Evolutionary conservation across 2,113 vertebrate species (phyloP), one percentile per base, ranked within the genome.

Genomic region (Mus spicilegus): DNA sequence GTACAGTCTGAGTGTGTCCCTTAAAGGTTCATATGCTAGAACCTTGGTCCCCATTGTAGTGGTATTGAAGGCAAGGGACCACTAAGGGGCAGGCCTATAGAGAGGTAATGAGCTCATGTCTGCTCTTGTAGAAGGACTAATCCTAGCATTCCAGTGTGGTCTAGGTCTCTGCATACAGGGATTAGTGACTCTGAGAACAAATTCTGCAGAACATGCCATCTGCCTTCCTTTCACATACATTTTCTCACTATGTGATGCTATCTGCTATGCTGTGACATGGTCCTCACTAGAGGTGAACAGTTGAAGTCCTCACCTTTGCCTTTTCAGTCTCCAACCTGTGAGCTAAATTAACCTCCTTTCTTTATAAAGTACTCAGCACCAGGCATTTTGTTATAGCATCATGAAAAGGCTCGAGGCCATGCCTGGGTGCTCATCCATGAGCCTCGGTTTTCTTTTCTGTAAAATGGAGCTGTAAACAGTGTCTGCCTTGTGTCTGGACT

Each of bases 381-480:
- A 65, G 77, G 19, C 33, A 63, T 82, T 82, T 73, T 81, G 42
- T 22, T 30, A 63, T 3, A 39, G 54, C 56, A 73, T 54, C 36
- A 42, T 10, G 30, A 8, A 90, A 76, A 56, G 13, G n/a, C 76
- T 22, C 17, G 33, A 54, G 67, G 56, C 24, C 85, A 13, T n/a
- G n/a, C 19, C 49, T 88, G 46, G 14, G 24, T 4, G 3, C 12
- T 17, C 6, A 0, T 11, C 58, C 58, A 46, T 30, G 0, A 22
- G 22, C 58, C 88, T 95, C 73, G 11, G 91, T 67, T 70, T 89
- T n/a, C 65, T 86, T 58, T 65, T 36, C 80, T 75, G n/a, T 51
- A 76, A 78, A 78, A 42, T 0, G 14, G 30, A 72, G 39, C 33
- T 33, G 22, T 16, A 13, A 4, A 0, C 5, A n/a, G 36, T 16